These are phyloP conservation scores for Hydrophis major DNA, from an alignment of 2,797 vertebrate species.

Conservation along the genomic window DNA sequence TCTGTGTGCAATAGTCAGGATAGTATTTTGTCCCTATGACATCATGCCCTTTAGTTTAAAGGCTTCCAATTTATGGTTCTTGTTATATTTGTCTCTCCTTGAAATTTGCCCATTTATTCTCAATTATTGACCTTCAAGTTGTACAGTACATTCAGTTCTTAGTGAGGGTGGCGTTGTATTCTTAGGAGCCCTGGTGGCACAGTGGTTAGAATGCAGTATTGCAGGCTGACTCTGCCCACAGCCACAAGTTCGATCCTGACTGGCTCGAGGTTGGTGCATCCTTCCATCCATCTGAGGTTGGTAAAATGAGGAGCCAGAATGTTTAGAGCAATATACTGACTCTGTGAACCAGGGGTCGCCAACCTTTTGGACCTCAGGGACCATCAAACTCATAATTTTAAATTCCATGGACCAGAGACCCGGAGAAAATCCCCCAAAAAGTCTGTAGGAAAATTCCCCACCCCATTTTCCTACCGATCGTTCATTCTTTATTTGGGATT, in stretches of 20 bases:
- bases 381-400: no score
- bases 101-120: not conserved
- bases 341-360: not conserved
- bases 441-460: no score
- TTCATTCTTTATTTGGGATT: no score
- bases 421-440: no score
- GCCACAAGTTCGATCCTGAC: not conserved
- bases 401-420: no score
- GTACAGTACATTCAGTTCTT: not conserved
- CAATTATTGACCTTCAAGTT: not conserved
- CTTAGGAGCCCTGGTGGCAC: not conserved
- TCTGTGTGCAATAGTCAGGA: not conserved
- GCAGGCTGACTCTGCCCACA: not conserved
- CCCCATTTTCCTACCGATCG: no score
- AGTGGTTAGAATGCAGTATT: not conserved
- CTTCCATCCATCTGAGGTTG: not conserved
- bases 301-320: not conserved
- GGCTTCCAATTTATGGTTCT: not conserved
- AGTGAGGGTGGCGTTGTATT: not conserved
- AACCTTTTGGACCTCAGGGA: no score
- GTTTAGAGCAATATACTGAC: not conserved
- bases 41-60: slow-evolving; percentile 5
- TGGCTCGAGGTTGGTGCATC: not conserved
- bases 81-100: not conserved
- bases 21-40: not conserved